Percentiles rank a stretch among this genome's conserved stretches.
Evolutionary conservation across 2,797 vertebrate genomes (phyloP).

Genomic region (Sarcophilus harrisii): DNA sequence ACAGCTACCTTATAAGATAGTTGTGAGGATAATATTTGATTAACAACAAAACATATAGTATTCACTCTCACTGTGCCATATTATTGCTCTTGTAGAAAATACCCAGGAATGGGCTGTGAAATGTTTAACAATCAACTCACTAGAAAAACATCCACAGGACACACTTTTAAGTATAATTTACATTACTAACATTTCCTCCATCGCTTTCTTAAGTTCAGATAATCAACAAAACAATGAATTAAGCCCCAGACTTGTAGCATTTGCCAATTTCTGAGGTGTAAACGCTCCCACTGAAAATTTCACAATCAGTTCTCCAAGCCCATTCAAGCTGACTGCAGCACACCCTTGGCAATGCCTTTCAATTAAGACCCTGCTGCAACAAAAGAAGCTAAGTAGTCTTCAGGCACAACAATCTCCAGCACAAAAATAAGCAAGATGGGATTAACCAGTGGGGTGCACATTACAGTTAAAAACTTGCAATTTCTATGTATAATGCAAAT

Average conservation of each 20-base stretch:
- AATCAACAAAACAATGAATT: neutral
- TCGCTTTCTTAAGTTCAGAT: neutral
- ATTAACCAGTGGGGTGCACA: neutral
- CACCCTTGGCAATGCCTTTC: neutral
- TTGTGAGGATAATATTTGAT: neutral
- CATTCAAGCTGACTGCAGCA: neutral
- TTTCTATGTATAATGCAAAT: neutral
- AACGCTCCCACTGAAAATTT: neutral
- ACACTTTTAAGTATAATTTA: neutral
- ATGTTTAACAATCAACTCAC: neutral
- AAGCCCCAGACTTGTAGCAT: neutral
- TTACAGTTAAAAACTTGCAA: neutral
- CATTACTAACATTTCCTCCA: neutral
- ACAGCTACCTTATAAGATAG: neutral
- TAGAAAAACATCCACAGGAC: neutral
- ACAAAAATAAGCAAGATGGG: neutral
- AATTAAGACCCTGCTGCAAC: neutral
- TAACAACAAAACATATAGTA: neutral
- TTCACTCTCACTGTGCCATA: neutral
- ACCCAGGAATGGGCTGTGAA: neutral
- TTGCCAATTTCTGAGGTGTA: neutral
- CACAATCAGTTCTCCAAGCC: neutral
- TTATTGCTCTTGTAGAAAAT: neutral
- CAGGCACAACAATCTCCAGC: neutral
- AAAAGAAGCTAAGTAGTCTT: neutral